Conservation (phyloP, 2,888 invertebrate genomes). For the Dioctria linearis region DNA sequence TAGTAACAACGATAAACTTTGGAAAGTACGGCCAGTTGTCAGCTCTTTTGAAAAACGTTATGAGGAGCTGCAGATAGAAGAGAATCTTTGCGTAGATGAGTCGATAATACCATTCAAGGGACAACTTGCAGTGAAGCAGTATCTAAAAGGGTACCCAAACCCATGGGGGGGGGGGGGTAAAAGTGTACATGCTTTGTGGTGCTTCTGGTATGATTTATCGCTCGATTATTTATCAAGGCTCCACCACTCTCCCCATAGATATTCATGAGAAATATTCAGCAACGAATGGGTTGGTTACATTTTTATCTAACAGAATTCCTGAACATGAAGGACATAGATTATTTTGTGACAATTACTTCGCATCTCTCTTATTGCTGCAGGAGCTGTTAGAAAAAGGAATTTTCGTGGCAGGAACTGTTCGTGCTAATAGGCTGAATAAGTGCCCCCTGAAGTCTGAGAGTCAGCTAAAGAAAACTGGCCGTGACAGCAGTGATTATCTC, state of each 20-base stretch:
- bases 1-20: not conserved
- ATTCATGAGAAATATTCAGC: no score
- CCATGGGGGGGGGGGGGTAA: slow-evolving; percentile 8
- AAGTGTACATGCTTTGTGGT: not conserved
- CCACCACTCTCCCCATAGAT: not conserved
- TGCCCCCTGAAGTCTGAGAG: no score
- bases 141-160: not conserved
- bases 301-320: no score
- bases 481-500: no score
- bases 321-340: no score
- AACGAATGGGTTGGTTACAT: no score
- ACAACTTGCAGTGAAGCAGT: slow-evolving; percentile 9
- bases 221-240: not conserved
- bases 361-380: no score
- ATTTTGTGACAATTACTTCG: no score
- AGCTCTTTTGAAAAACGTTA: not conserved
- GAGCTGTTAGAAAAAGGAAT: not conserved
- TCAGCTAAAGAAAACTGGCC: no score
- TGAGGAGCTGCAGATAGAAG: not conserved
- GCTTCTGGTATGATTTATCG: not conserved
- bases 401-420: not conserved
- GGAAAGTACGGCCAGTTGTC: not conserved
- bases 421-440: not conserved
- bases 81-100: not conserved
- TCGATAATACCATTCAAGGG: slow-evolving; percentile 15